A percentile compares a stretch with the other conserved stretches of the same genome.
Evolutionary conservation across 1,140 invertebrate species (phyloP).

Genomic region (Dreissena polymorpha): DNA sequence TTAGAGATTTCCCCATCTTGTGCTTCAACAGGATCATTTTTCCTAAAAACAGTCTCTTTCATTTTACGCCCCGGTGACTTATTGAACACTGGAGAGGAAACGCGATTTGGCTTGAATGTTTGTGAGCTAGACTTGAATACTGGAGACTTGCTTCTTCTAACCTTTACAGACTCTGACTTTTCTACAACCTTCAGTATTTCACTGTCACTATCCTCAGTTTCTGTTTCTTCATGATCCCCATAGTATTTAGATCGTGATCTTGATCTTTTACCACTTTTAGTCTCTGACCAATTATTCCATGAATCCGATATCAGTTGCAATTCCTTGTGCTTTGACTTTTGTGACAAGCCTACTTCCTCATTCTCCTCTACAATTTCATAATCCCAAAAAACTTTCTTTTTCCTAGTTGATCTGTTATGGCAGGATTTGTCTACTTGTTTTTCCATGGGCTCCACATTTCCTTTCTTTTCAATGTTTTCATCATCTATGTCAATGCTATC

Average conservation of each 20-base stretch:
- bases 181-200: not conserved
- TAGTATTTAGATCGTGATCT: not conserved
- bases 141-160: constrained; percentile 18
- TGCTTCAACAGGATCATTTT: no score
- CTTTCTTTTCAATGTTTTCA: not conserved
- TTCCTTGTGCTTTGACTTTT: constrained; percentile 3
- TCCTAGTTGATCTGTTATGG: constrained; percentile 12
- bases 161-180: not conserved
- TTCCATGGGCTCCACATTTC: not conserved
- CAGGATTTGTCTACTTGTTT: no score
- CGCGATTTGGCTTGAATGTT: constrained; percentile 1
- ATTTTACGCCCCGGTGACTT: constrained; percentile 11
- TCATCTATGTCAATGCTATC: no score
- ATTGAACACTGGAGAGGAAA: constrained; percentile 44
- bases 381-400: constrained; percentile 26
- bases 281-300: constrained; percentile 4
- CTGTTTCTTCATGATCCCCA: not conserved
- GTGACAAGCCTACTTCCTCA: not conserved
- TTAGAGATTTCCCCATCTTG: constrained; percentile 4
- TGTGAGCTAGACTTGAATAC: constrained; percentile 18
- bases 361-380: constrained; percentile 15
- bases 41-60: no score
- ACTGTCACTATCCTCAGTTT: not conserved
- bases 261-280: not conserved
- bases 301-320: not conserved